phyloP scores from a whole-genome alignment of 1,140 invertebrate species.

The Penaeus indicus region DNA sequence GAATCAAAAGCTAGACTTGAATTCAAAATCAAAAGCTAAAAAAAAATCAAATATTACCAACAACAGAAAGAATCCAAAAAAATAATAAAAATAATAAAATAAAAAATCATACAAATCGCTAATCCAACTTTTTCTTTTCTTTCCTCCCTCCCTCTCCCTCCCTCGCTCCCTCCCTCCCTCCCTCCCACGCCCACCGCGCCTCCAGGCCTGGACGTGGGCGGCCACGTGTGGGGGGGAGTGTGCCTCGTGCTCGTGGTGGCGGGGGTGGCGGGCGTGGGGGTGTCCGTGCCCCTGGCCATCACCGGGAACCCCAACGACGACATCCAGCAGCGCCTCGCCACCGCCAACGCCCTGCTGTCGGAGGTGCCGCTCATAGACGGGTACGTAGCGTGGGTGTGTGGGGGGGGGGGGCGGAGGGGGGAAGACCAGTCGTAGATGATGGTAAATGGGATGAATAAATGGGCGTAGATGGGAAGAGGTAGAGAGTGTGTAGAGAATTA shows the following conservation, averaged over 20 bases:
- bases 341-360: constrained; percentile 74
- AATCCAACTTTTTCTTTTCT: not conserved
- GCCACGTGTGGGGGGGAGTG: constrained; percentile 70
- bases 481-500: too few species aligned
- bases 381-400: constrained; percentile 71
- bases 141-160: not conserved
- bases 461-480: too few species aligned
- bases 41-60: too few species aligned
- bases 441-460: too few species aligned
- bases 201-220: constrained; percentile 50
- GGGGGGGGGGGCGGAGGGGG: too few species aligned
- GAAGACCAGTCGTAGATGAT: too few species aligned
- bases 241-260: constrained; percentile 71
- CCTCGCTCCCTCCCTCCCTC: not conserved
- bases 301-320: constrained; percentile 39
- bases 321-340: constrained; percentile 22
- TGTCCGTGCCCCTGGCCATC: constrained; percentile 72
- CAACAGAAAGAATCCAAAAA: too few species aligned
- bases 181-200: not conserved
- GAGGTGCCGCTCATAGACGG: constrained; percentile 79
- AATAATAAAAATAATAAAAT: too few species aligned
- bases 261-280: constrained; percentile 71
- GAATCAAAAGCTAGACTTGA: too few species aligned
- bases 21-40: too few species aligned
- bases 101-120: too few species aligned